A percentile compares a stretch with the other conserved stretches of the same genome.
These are phyloP conservation scores for Gonioctena quinquepunctata DNA, from an alignment of 1,140 invertebrate species.

Conservation along the genomic window DNA sequence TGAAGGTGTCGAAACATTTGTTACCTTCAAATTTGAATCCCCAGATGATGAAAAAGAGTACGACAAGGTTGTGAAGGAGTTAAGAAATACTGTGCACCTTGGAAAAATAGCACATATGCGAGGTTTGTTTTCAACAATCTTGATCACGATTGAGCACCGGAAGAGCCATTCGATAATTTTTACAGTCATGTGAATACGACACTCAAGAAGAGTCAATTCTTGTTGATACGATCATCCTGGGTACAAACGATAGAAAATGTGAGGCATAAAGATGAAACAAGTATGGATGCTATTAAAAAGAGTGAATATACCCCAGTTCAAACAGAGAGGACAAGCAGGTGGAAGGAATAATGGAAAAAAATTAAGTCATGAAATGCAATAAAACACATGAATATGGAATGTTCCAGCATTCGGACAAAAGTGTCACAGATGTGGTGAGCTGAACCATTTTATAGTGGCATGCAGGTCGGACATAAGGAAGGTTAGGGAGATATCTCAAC, in stretches of 20 bases:
- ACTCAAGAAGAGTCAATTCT: neutral
- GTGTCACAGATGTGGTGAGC: constrained; percentile 9
- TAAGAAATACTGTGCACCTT: constrained; percentile 40
- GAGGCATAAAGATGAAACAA: constrained; percentile 5
- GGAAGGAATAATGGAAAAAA: neutral
- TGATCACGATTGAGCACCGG: constrained; percentile 34
- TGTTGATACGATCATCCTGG: constrained; percentile 45
- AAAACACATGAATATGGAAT: neutral
- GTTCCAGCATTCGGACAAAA: constrained; percentile 16
- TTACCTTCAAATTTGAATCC: constrained; percentile 28
- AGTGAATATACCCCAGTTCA: neutral
- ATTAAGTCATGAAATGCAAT: constrained; percentile 16
- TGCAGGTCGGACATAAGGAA: neutral
- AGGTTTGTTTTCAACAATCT: neutral
- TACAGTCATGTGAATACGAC: constrained; percentile 36
- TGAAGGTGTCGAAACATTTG: constrained; percentile 28
- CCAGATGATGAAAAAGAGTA: constrained; percentile 20
- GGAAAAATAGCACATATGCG: constrained; percentile 16
- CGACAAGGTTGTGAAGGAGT: constrained; percentile 29
- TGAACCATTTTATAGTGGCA: constrained; percentile 14
- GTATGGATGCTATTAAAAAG: constrained; percentile 1
- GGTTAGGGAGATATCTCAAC: neutral
- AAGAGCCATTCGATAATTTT: constrained; percentile 45
- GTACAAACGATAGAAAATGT: constrained; percentile 35
- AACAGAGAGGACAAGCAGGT: neutral